phyloP scores from a whole-genome alignment of 2,797 vertebrate genomes.

The Craterocephalus amniculus region DNA sequence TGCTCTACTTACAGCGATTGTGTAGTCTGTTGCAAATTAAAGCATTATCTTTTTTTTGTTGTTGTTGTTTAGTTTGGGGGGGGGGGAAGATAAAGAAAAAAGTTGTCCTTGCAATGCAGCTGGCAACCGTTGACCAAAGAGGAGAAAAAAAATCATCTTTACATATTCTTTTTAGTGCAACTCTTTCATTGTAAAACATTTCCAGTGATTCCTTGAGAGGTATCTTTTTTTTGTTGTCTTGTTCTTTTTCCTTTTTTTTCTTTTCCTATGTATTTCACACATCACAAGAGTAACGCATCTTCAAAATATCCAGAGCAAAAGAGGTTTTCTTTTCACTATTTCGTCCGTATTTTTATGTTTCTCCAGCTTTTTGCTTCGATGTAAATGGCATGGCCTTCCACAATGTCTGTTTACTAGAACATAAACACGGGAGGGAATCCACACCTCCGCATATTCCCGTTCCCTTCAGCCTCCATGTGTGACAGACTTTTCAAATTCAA shows the following conservation, averaged over 20 bases:
- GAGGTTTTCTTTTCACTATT: slow-evolving; percentile 72
- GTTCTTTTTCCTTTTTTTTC: slow-evolving; percentile 57
- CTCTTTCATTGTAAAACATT: slow-evolving; percentile 85
- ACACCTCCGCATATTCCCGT: slow-evolving; percentile 71
- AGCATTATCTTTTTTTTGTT: slow-evolving; percentile 76
- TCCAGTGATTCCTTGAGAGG: slow-evolving; percentile 84
- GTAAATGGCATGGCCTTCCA: slow-evolving; percentile 81
- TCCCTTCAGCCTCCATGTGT: slow-evolving; percentile 75
- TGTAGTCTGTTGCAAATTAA: slow-evolving; percentile 87
- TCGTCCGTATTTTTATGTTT: slow-evolving; percentile 59
- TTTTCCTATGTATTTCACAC: slow-evolving; percentile 70
- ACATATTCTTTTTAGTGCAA: slow-evolving; percentile 88
- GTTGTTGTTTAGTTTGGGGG: slow-evolving; percentile 77
- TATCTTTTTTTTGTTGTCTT: slow-evolving; percentile 77
- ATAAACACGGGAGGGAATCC: slow-evolving; percentile 82
- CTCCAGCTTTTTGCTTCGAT: slow-evolving; percentile 75
- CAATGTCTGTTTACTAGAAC: slow-evolving; percentile 84
- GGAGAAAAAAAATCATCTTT: slow-evolving; percentile 71
- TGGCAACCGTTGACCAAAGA: slow-evolving; percentile 63
- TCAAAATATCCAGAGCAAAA: slow-evolving; percentile 81
- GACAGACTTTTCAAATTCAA: slow-evolving; percentile 61
- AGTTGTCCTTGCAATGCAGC: slow-evolving; percentile 83
- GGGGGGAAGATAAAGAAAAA: slow-evolving; percentile 26
- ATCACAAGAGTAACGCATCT: slow-evolving; percentile 71
- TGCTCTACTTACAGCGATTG: slow-evolving; percentile 86